Percentiles rank a stretch among this genome's conserved stretches.
These are phyloP conservation scores for Perdita meconis DNA, from an alignment of 2,888 invertebrate genomes.

Conservation along the genomic window DNA sequence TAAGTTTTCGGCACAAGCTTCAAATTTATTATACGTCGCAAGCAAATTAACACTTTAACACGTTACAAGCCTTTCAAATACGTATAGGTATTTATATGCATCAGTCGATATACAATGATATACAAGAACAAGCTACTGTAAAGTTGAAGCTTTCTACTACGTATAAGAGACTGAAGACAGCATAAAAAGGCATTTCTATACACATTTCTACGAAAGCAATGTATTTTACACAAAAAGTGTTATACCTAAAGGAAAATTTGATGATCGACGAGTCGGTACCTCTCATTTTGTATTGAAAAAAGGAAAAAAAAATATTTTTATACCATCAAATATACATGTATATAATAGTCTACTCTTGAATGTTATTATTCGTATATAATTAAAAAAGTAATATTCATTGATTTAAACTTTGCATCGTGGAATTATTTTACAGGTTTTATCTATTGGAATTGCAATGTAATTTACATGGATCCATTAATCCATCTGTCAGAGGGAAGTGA, in stretches of 20 bases:
- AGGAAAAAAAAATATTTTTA: slow-evolving; percentile 58
- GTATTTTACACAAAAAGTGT: slow-evolving; percentile 9
- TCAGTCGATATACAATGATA: no score
- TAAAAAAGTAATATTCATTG: slow-evolving; percentile 47
- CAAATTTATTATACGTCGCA: no score
- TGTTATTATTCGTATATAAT: slow-evolving; percentile 42
- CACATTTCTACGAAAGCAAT: not conserved
- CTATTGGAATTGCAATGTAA: slow-evolving; percentile 53
- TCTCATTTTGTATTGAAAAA: slow-evolving; percentile 43
- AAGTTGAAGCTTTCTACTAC: no score
- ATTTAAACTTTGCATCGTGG: slow-evolving; percentile 46
- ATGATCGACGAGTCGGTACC: slow-evolving; percentile 48
- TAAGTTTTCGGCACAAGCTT: not conserved
- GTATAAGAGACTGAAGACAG: slow-evolving; percentile 9
- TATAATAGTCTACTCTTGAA: slow-evolving; percentile 48
- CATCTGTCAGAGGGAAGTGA: slow-evolving; percentile 66
- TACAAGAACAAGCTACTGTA: not conserved
- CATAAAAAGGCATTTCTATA: not conserved
- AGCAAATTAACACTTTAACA: slow-evolving; percentile 5
- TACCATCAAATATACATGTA: slow-evolving; percentile 54
- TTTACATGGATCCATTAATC: slow-evolving; percentile 72
- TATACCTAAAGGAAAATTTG: slow-evolving; percentile 41
- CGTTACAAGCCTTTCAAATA: slow-evolving; percentile 2
- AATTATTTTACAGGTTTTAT: slow-evolving; percentile 40
- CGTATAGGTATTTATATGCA: not conserved